Evolutionary conservation across 2,888 invertebrate species (phyloP).

Genomic region (Euplexia lucipara): DNA sequence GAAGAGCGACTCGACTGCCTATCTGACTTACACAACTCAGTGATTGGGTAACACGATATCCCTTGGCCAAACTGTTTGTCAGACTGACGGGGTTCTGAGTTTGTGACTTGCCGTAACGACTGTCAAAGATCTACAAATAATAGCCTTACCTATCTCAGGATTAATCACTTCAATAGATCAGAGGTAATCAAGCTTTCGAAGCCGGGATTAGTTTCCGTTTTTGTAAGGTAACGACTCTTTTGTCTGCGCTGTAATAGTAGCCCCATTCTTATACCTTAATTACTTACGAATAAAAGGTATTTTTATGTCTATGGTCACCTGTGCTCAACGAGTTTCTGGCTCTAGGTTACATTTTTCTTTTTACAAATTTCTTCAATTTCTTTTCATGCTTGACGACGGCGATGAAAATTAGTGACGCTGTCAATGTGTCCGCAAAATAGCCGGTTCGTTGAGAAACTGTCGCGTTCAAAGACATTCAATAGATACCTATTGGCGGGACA

Average conservation of each 20-base stretch:
- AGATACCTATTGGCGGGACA: too few species aligned
- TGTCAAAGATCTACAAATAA: too few species aligned
- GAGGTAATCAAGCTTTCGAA: neutral
- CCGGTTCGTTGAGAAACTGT: slow-evolving; percentile 30
- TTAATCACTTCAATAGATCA: neutral
- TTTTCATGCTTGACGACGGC: slow-evolving; percentile 12
- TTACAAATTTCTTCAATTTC: neutral
- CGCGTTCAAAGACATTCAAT: too few species aligned
- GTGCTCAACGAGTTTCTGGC: neutral
- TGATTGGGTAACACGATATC: too few species aligned
- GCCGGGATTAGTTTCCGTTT: slow-evolving; percentile 1
- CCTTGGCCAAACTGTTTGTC: too few species aligned
- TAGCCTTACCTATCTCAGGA: neutral
- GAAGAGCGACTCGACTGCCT: too few species aligned
- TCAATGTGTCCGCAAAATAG: slow-evolving; percentile 38
- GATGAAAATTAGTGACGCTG: slow-evolving; percentile 28
- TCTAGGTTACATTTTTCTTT: neutral
- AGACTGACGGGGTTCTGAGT: too few species aligned
- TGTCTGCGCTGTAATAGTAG: neutral
- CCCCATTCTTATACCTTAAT: slow-evolving; percentile 12
- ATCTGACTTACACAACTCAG: too few species aligned
- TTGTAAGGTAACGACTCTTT: slow-evolving; percentile 12
- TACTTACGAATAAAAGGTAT: slow-evolving; percentile 1
- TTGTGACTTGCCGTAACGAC: too few species aligned
- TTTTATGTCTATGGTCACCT: neutral